phyloP scores from a whole-genome alignment of 2,888 invertebrate species.

The Deilephila elpenor region DNA sequence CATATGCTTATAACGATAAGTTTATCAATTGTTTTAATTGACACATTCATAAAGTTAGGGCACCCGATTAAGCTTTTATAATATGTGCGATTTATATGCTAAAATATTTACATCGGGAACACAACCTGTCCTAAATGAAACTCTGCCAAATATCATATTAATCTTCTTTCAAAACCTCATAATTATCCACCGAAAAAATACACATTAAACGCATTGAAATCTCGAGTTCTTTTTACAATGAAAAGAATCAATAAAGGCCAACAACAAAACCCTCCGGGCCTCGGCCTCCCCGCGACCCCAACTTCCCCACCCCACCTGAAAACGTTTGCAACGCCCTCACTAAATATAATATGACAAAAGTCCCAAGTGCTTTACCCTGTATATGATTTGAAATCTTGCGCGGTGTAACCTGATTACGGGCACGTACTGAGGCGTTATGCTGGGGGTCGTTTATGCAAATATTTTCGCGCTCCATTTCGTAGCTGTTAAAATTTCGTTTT shows the following conservation, averaged over 20 bases:
- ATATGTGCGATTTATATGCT: too few relatives aligned
- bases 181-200: not conserved
- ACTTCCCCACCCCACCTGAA: constrained; percentile 6
- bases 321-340: constrained; percentile 25
- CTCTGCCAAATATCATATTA: not conserved
- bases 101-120: too few relatives aligned
- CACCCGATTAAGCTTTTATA: too few relatives aligned
- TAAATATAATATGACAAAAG: constrained; percentile 43
- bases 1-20: too few relatives aligned
- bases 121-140: not conserved
- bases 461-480: not conserved
- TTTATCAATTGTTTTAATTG: too few relatives aligned
- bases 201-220: constrained; percentile 17
- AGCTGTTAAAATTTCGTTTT: not conserved
- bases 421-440: constrained; percentile 11
- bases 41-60: too few relatives aligned
- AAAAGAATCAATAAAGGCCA: constrained; percentile 24
- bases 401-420: constrained; percentile 13
- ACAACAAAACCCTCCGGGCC: not conserved
- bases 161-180: not conserved
- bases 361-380: constrained; percentile 45
- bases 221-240: constrained; percentile 13
- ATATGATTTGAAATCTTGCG: constrained; percentile 39
- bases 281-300: not conserved
- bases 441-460: constrained; percentile 14